Percentiles rank a stretch among this genome's conserved stretches.
Conservation (phyloP, 2,113 vertebrate genomes). For the Aleadryas rufinucha region DNA sequence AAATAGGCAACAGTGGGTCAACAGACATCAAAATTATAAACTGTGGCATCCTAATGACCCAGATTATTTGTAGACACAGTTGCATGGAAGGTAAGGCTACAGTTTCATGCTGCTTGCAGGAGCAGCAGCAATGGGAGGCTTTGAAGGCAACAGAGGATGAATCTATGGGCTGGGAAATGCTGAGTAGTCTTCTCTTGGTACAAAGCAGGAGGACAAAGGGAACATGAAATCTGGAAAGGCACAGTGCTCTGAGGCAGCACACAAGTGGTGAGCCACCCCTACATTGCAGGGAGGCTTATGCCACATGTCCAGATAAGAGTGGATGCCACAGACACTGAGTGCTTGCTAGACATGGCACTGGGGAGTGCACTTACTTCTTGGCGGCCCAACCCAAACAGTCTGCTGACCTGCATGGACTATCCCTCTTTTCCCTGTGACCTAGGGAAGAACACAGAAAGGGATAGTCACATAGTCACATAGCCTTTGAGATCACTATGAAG, state of each 20-base stretch:
- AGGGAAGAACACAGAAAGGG: not conserved
- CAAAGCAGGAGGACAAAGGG: not conserved
- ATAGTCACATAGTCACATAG: not conserved
- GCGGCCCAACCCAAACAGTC: constrained; percentile 10
- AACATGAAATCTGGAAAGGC: not conserved
- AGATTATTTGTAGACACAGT: not conserved
- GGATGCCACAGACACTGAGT: not conserved
- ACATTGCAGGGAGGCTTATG: not conserved
- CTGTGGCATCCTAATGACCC: not conserved
- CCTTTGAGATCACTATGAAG: not conserved
- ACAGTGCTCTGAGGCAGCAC: not conserved
- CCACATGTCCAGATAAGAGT: not conserved
- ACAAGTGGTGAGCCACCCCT: not conserved
- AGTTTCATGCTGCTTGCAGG: not conserved
- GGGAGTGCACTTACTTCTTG: constrained; percentile 17
- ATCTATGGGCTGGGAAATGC: not conserved
- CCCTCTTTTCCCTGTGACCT: constrained; percentile 46
- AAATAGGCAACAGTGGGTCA: not conserved
- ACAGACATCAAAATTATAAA: not conserved
- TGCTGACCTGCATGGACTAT: constrained; percentile 40
- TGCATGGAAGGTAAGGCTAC: not conserved
- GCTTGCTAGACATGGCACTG: not conserved
- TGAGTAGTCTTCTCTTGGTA: not conserved
- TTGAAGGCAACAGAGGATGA: not conserved
- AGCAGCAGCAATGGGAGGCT: not conserved